phyloP scores from a whole-genome alignment of 2,888 invertebrate genomes.

The Eutolmus rufibarbis region DNA sequence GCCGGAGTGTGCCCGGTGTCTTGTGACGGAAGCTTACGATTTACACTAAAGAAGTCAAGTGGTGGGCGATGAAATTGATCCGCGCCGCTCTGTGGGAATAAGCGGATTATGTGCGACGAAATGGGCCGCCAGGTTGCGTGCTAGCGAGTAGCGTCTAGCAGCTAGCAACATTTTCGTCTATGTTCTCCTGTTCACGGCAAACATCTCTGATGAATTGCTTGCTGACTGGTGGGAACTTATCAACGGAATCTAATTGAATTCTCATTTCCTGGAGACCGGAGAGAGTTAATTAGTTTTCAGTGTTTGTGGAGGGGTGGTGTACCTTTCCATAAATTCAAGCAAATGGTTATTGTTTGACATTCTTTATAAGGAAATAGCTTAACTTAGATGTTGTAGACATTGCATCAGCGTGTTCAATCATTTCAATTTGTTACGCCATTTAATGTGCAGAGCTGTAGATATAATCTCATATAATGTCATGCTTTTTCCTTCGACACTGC shows the following conservation, averaged over 20 bases:
- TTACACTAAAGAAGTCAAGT: background rate
- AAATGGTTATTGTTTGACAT: background rate
- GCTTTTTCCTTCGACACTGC: background rate
- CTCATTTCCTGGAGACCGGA: background rate
- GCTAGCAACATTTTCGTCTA: background rate
- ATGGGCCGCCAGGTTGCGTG: background rate
- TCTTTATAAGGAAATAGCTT: background rate
- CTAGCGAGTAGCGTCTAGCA: background rate
- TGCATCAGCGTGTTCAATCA: background rate
- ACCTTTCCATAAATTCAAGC: background rate
- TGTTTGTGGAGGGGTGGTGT: background rate
- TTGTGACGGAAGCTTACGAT: background rate
- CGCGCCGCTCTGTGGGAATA: background rate
- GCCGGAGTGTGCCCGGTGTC: background rate
- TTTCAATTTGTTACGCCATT: background rate
- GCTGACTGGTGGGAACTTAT: background rate
- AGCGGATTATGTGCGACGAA: background rate
- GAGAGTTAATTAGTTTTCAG: background rate
- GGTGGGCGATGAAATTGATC: constrained; percentile 24
- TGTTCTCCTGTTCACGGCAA: background rate
- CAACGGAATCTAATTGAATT: background rate
- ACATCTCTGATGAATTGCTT: background rate
- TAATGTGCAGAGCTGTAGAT: background rate
- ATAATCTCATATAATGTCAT: background rate
- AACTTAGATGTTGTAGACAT: background rate